Evolutionary conservation across 2,113 vertebrate genomes (phyloP), one percentile per base, ranked within the genome.

Genomic region (Callionymus lyra): DNA sequence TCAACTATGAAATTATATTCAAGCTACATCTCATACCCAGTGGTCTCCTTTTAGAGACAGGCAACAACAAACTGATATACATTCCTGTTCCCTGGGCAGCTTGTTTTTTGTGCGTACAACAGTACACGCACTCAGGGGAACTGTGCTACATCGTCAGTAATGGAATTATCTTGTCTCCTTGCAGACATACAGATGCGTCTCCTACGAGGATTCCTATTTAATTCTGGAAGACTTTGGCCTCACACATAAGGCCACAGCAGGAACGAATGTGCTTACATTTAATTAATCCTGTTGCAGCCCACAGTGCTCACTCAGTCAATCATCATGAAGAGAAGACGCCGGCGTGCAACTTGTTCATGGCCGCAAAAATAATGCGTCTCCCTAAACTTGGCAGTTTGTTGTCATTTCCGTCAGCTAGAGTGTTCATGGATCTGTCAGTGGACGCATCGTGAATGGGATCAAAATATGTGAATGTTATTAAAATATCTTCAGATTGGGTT

Each of bases 111-210:
- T 63, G 50, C 34, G 38, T 55, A 44, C 34, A 32, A 9, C 17
- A 6, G 15, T 34, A 37, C 19, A 55, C 49, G 56, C 34, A 56
- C 68, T 49, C 71, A 33, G 38, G 73, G 70, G 73, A 68, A 38
- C 48, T 34, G 12, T 47, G 64, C 70, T 72, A 57, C 68, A 76
- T 67, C 15, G 34, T 38, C 50, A 62, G 41, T 81, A 77, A 81
- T 81, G 73, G 67, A 77, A 75, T 76, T 76, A 68, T 74, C 68
- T 73, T 61, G 70, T 74, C 65, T 70, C 56, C 39, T 62, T 16
- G 39, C 74, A 70, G 76, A 72, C 71, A 31, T 54, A 41, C 44
- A 41, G 47, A 44, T 55, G 13, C 6, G 12, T 33, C 15, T 59
- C 71, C 56, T 50, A 14, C 2, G 63, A 59, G 67, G 73, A 52